These are phyloP conservation scores for Brachymystax lenok DNA, from an alignment of 2,797 vertebrate genomes.

Conservation along the genomic window DNA sequence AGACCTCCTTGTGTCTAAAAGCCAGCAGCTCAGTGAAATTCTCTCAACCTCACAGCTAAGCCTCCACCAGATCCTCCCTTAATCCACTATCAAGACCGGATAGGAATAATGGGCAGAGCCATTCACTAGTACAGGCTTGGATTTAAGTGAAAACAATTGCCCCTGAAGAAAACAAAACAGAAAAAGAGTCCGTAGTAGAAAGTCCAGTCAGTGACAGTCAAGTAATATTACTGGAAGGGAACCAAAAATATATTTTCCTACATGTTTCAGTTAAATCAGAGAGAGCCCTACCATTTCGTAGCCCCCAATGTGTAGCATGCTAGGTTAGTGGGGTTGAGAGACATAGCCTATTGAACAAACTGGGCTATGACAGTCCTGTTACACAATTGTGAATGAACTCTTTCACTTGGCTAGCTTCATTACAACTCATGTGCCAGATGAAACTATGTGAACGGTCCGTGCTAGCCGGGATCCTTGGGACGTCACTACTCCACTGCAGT, in stretches of 20 bases:
- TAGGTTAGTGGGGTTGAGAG: background rate
- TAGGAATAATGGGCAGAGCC: conserved; percentile 42
- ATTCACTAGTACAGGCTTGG: conserved; percentile 31
- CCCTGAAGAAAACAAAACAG: too few relatives aligned
- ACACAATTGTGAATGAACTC: conserved; percentile 28
- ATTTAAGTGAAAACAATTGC: conserved; percentile 35
- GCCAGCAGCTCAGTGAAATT: conserved; percentile 35
- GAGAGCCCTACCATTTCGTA: background rate
- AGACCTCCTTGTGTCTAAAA: conserved; percentile 24
- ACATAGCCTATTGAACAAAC: background rate
- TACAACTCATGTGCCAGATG: conserved; percentile 42
- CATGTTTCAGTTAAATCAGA: background rate
- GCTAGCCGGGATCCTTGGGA: too few relatives aligned
- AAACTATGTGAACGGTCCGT: background rate
- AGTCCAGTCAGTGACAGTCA: background rate
- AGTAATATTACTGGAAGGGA: background rate
- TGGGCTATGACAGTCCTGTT: background rate
- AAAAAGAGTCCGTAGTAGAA: too few relatives aligned
- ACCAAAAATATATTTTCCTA: background rate
- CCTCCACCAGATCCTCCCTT: conserved; percentile 35
- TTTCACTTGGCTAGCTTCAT: conserved; percentile 44
- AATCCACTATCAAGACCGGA: conserved; percentile 49
- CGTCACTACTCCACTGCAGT: too few relatives aligned
- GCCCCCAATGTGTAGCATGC: background rate
- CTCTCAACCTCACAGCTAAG: conserved; percentile 33